Evolutionary conservation across 2,888 invertebrate genomes (phyloP).

Genomic region (Xanthorhoe designata): DNA sequence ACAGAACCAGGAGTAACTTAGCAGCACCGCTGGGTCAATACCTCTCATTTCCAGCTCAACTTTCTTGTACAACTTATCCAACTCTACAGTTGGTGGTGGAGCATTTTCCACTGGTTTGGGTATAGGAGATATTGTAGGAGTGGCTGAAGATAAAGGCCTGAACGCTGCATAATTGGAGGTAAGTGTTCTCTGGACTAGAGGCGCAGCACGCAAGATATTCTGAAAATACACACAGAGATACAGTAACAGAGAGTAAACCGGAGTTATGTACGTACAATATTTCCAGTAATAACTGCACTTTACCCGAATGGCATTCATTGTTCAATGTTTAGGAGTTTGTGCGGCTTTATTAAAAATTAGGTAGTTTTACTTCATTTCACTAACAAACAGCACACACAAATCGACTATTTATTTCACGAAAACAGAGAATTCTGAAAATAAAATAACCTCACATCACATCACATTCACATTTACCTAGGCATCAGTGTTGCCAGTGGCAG

Average conservation of each 20-base stretch:
- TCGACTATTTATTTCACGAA: too few relatives aligned
- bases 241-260: too few relatives aligned
- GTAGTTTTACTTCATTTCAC: neutral
- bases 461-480: too few relatives aligned
- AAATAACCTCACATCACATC: neutral
- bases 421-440: neutral
- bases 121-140: constrained; percentile 49
- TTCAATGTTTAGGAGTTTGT: constrained; percentile 15
- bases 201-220: constrained; percentile 65
- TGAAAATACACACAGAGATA: constrained; percentile 46
- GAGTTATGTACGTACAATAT: neutral
- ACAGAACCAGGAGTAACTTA: constrained; percentile 95
- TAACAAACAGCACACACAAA: neutral
- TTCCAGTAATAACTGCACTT: constrained; percentile 43
- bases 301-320: constrained; percentile 62
- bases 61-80: constrained; percentile 92
- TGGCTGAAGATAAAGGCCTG: constrained; percentile 56
- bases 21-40: constrained; percentile 94
- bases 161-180: constrained; percentile 49
- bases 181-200: constrained; percentile 53
- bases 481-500: too few relatives aligned
- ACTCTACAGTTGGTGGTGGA: constrained; percentile 63
- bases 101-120: constrained; percentile 55
- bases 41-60: constrained; percentile 95
- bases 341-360: neutral